Conservation (phyloP, 2,888 invertebrate species). For the Erebia aethiops region DNA sequence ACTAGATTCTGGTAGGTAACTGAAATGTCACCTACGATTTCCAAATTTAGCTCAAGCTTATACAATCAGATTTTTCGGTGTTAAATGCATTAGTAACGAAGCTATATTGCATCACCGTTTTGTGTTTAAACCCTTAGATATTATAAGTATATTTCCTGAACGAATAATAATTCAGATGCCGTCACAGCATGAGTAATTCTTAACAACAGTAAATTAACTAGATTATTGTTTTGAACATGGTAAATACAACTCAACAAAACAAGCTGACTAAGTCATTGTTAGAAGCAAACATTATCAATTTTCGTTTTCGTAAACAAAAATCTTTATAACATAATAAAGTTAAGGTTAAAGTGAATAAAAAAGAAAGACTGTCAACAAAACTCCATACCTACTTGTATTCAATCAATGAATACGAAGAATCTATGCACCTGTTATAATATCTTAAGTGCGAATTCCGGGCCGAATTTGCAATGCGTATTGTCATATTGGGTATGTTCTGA, state of each 20-base stretch:
- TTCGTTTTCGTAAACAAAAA: background rate
- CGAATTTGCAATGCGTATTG: background rate
- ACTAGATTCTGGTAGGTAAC: too few relatives aligned
- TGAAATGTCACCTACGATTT: too few relatives aligned
- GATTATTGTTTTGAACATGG: slow-evolving; percentile 18
- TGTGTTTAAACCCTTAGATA: too few relatives aligned
- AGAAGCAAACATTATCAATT: slow-evolving; percentile 17
- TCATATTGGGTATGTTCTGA: too few relatives aligned
- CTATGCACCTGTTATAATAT: background rate
- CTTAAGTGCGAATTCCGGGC: background rate
- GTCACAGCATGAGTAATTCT: background rate
- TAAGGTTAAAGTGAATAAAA: slow-evolving; percentile 8
- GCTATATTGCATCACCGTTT: too few relatives aligned
- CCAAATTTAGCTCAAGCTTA: too few relatives aligned
- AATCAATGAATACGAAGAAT: slow-evolving; percentile 13
- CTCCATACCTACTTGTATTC: background rate
- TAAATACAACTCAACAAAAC: slow-evolving; percentile 29
- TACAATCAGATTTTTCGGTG: too few relatives aligned
- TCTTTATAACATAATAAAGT: slow-evolving; percentile 3
- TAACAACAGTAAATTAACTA: slow-evolving; percentile 26
- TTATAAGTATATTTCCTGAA: too few relatives aligned
- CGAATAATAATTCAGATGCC: too few relatives aligned
- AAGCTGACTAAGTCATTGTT: slow-evolving; percentile 29
- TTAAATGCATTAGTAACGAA: too few relatives aligned
- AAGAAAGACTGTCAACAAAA: slow-evolving; percentile 4